These are phyloP conservation scores for Tolmerus cingulatus DNA, from an alignment of 2,888 invertebrate species.

Conservation along the genomic window DNA sequence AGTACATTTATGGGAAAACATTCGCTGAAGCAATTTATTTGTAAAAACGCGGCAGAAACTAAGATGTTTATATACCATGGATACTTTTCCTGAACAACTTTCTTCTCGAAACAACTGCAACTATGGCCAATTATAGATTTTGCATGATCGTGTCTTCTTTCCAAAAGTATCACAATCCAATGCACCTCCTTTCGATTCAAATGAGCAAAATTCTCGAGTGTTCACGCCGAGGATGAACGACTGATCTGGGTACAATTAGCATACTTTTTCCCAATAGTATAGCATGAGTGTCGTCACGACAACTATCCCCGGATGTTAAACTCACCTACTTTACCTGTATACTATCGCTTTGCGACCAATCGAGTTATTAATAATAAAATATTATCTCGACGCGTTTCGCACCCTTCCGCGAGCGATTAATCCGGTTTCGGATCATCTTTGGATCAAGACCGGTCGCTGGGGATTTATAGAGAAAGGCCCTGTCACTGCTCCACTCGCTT, in stretches of 20 bases:
- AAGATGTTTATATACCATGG: background rate
- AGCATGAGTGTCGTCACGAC: background rate
- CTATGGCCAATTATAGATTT: background rate
- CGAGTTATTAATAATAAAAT: background rate
- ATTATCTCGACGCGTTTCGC: background rate
- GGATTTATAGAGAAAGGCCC: constrained; percentile 35
- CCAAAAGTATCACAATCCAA: background rate
- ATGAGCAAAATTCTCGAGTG: background rate
- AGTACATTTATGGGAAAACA: background rate
- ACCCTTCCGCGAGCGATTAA: constrained; percentile 12
- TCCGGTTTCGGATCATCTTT: constrained; percentile 26
- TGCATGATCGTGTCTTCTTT: background rate
- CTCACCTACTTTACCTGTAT: background rate
- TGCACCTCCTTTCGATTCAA: background rate
- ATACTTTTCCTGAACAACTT: background rate
- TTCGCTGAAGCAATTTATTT: background rate
- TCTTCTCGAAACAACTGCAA: background rate
- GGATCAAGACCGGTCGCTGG: constrained; percentile 6
- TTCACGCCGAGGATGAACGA: background rate
- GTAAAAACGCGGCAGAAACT: background rate
- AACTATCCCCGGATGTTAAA: background rate
- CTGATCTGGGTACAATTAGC: background rate
- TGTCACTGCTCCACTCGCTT: background rate
- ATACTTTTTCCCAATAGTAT: background rate
- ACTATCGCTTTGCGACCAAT: background rate